These are phyloP conservation scores for Eutrigla gurnardus DNA, from an alignment of 2,797 vertebrate species.

Conservation along the genomic window DNA sequence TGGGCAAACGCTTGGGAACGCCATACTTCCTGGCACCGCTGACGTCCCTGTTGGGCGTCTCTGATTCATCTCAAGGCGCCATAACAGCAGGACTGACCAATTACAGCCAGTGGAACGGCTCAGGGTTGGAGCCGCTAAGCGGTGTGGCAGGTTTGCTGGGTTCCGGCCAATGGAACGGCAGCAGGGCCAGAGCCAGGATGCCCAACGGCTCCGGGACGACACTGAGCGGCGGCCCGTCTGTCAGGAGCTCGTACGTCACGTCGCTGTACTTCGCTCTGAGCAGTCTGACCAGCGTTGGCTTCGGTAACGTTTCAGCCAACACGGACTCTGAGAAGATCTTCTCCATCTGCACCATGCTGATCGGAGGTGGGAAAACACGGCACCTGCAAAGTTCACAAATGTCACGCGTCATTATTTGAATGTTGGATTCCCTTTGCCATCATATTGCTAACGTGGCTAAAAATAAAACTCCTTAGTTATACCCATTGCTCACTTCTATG, in stretches of 20 bases:
- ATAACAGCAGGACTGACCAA: conserved; percentile 56
- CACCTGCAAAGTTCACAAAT: too few species aligned
- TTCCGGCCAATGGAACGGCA: conserved; percentile 67
- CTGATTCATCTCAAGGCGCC: conserved; percentile 59
- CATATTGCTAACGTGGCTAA: too few species aligned
- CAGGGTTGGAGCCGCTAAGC: conserved; percentile 35
- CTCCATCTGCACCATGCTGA: conserved; percentile 94
- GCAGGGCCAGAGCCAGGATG: conserved; percentile 52
- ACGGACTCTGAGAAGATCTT: conserved; percentile 95
- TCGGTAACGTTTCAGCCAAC: conserved; percentile 93
- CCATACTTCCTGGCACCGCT: conserved; percentile 83
- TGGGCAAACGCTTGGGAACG: conserved; percentile 87
- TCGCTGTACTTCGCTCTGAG: conserved; percentile 94
- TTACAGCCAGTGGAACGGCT: conserved; percentile 73
- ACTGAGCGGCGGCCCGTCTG: conserved; percentile 88
- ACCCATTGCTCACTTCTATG: too few species aligned
- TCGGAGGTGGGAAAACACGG: conserved; percentile 82
- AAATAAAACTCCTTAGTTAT: too few species aligned
- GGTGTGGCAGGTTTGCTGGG: conserved; percentile 32
- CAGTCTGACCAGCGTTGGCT: conserved; percentile 94
- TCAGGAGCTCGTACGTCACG: conserved; percentile 91
- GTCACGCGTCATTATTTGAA: too few species aligned
- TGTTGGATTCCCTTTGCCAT: not conserved
- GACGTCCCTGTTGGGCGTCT: conserved; percentile 74
- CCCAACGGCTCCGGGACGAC: conserved; percentile 50